Evolutionary conservation across 2,888 invertebrate species (phyloP), one percentile per base, ranked within the genome.

Genomic region (Xestia sexstrigata): DNA sequence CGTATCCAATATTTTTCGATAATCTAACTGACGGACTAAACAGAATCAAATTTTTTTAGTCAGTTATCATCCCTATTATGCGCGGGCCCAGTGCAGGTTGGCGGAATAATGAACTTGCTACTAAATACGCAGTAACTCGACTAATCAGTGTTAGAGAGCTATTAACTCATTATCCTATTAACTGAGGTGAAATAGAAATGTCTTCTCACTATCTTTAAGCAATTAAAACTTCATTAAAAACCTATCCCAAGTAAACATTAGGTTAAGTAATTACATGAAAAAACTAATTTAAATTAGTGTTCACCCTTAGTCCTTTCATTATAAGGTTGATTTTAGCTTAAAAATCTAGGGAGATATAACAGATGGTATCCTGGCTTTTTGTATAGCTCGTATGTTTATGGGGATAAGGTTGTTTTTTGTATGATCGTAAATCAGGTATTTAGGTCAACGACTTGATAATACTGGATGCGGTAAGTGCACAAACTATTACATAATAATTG

Each of bases 141-240:
- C 26, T 67, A 39, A 84, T 55, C 23, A 72, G 17, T 60, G 23
- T 49, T 11, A 67, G n/a, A 60, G 2, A 35, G 65, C 26, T 15
- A 66, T 55, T n/a, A 81, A 76, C 76, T 78, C 39, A 74, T 80
- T 30, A 70, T 73, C 62, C 23, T 66, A 78, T 78, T 72, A 76
- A 71, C 45, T 5, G 20, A 78, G 45, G 35, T 68, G 65, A 76
- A 76, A 75, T 70, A 60, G 55, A 78, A 85, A 69, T 71, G 49
- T 73, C 47, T 76, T 74, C 42, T 55, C 63, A 55, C 76, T 72
- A 85, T 85, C 67, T 77, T 35, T 23, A 58, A 55, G 69, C 78
- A 88, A 86, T 90, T 90, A 90, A 87, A 87, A 87, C 15, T 26
- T 76, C 83, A 83, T 89, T 85, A 81, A 74, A 80, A 78, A 68